A percentile compares a stretch with the other conserved stretches of the same genome.
phyloP scores from a whole-genome alignment of 2,797 vertebrate genomes.

The Danio albolineatus region DNA sequence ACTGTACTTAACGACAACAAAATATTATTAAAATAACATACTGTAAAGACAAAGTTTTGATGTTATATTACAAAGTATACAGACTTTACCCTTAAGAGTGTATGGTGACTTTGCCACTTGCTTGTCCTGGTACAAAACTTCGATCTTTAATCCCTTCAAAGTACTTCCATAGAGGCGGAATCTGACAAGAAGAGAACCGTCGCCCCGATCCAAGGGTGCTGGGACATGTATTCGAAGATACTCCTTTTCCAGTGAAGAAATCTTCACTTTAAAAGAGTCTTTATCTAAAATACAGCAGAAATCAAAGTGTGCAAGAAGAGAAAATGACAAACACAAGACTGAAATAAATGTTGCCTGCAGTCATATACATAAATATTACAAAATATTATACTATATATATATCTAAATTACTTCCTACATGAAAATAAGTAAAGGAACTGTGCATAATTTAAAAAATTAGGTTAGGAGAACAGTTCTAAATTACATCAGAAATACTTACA shows the following conservation, averaged over 20 bases:
- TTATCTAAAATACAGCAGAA: constrained; percentile 71
- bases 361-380: too few species aligned
- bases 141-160: constrained; percentile 81
- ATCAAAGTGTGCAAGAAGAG: not conserved
- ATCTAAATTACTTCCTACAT: not conserved
- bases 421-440: too few species aligned
- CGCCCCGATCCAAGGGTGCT: constrained; percentile 85
- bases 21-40: too few species aligned
- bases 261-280: constrained; percentile 84
- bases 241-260: constrained; percentile 83
- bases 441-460: too few species aligned
- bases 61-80: too few species aligned
- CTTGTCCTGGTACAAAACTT: constrained; percentile 80
- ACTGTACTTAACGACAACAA: too few species aligned
- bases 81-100: constrained; percentile 79
- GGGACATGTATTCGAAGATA: constrained; percentile 83
- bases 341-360: too few species aligned
- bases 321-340: not conserved
- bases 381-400: too few species aligned
- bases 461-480: too few species aligned
- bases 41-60: too few species aligned
- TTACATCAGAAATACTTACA: too few species aligned
- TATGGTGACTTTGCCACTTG: constrained; percentile 89
- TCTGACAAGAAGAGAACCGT: constrained; percentile 90
- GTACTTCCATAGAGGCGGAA: constrained; percentile 87